Evolutionary conservation across 1,140 invertebrate genomes (phyloP), one percentile per base, ranked within the genome.

Genomic region (Adelges cooleyi): DNA sequence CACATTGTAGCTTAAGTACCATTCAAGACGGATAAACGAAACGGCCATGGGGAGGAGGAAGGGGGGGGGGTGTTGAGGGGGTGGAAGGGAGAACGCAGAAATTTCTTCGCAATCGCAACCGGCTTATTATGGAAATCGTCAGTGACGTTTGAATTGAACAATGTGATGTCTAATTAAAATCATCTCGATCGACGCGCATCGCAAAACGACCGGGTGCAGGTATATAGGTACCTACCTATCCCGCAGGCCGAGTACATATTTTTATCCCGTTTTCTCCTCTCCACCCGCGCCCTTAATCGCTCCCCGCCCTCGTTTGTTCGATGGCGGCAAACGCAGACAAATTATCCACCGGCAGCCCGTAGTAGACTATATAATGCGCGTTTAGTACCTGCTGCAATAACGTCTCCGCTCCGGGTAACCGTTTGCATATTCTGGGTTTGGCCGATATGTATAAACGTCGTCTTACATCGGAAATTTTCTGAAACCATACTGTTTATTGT

Each of bases 101-200:
- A 46, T 29, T 46, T 46, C 25, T 48, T 48, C 11, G 42, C 29
- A 33, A 33, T 33, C 11, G 29, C 5, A 33, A 33, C 11, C 11
- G 11, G 17, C 56, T 62, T 48, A 48, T 48, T 62, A 48, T 29
- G 27, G n/a, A 44, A 44, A 17, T n/a, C 10, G 40, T n/a, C 2
- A 8, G 53, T 48, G 56, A 62, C 56, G 42, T 62, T 62, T 62
- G 56, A 62, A 62, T 62, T 33, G 42, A 62, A 62, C 56, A 62
- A 62, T 62, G 56, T 9, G 42, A 46, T 48, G 25, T 62, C 54
- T 59, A 59, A 62, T 62, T 62, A 62, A 62, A 62, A 62, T 29
- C 38, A 18, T 44, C 38, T 59, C 40, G 54, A n/a, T n/a, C 40
- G 25, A 59, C 54, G 23, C 27, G 15, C 22, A 20, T 11, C 5